Base-by-base conservation (phyloP, 2,888 invertebrate species). In the Drosophila rubida region DNA sequence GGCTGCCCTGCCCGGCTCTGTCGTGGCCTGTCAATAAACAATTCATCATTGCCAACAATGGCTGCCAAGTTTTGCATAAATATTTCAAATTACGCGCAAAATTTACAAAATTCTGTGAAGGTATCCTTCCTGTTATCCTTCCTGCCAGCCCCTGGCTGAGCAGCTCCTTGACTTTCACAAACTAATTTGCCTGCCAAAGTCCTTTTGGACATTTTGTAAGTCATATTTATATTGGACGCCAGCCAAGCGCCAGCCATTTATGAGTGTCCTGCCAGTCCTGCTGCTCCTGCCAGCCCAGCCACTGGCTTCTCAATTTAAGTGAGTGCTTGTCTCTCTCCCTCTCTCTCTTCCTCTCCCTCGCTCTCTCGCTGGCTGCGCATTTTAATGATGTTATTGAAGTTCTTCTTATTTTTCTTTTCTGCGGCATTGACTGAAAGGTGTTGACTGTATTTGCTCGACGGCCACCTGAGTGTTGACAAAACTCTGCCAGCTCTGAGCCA, bases 331-430 rank as follows among this genome's bases (percentile, higher is more conserved):
- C 50, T 9, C n/a, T 2, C 3, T 8, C 19, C 13, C 49, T 64
- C n/a, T n/a, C n/a, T n/a, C n/a, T n/a, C n/a, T n/a, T n/a, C n/a
- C n/a, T n/a, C n/a, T n/a, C n/a, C n/a, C n/a, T n/a, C n/a, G n/a
- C n/a, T n/a, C n/a, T 2, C 3, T 8, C 19, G 14, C 49, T 64
- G 62, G 6, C 67, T 49, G 46, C 39, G 53, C 70, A 63, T 77
- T 77, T 75, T 79, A 83, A 86, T 83, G 75, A 86, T 80, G 86
- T 77, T 86, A 79, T 83, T 83, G 78, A 83, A 86, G 83, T 75
- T 75, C n/a, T 32, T n/a, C 6, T n/a, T 30, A n/a, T 9, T 9
- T 27, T 32, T 32, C 4, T 53, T 63, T 66, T 9, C 48, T 62
- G n/a, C 9, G 51, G 51, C 61, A 59, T 45, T 61, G 49, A 39